Evolutionary conservation across 1,140 invertebrate genomes (phyloP).

Genomic region (Steinernema feltiae): DNA sequence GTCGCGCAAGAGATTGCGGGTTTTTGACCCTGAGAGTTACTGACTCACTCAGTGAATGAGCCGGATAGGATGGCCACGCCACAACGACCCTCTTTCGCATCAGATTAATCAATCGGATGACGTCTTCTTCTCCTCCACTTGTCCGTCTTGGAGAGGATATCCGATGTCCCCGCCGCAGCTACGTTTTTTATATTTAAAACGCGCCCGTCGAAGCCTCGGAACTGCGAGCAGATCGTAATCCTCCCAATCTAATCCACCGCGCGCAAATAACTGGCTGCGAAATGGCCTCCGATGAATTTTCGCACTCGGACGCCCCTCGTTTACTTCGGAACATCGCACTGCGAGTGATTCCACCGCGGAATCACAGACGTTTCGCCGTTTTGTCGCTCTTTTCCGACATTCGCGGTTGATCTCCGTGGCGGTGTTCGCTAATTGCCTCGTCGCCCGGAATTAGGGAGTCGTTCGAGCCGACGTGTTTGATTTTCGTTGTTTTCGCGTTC

Average conservation of each 20-base stretch:
- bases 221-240: neutral
- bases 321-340: too few relatives aligned
- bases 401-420: too few relatives aligned
- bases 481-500: too few relatives aligned
- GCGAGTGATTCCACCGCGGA: slow-evolving; percentile 2
- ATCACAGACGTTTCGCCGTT: too few relatives aligned
- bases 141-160: neutral
- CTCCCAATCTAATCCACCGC: neutral
- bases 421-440: neutral
- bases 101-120: neutral
- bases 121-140: neutral
- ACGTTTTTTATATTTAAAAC: neutral
- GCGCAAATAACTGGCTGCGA: slow-evolving; percentile 11
- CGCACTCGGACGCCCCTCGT: too few relatives aligned
- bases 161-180: neutral
- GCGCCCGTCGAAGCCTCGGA: neutral
- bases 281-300: slow-evolving; percentile 8
- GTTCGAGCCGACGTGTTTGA: too few relatives aligned
- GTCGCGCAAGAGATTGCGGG: neutral
- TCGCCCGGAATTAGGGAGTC: neutral
- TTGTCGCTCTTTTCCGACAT: too few relatives aligned
- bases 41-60: neutral
- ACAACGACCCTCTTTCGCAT: neutral
- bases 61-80: neutral
- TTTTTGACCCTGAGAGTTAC: neutral